Percentiles rank a stretch among this genome's conserved stretches.
Conservation (phyloP, 2,797 vertebrate species). For the Sandelia bainsii region DNA sequence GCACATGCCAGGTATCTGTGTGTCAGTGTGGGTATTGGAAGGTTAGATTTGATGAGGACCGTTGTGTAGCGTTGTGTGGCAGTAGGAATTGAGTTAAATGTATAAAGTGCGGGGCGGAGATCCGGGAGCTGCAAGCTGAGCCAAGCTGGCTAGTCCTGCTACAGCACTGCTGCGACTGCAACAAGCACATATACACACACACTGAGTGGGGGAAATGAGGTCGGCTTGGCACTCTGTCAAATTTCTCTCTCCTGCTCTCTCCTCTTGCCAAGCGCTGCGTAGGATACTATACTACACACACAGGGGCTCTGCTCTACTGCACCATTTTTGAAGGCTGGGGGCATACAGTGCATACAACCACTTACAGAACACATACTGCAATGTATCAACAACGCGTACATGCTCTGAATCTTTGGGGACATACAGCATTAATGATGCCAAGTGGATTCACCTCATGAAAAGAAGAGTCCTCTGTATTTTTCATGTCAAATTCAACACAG, state of each 20-base stretch:
- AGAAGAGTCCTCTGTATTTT: constrained; percentile 35
- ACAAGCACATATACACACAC: constrained; percentile 33
- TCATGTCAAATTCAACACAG: constrained; percentile 8
- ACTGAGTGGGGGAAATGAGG: constrained; percentile 74
- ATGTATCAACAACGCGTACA: constrained; percentile 21
- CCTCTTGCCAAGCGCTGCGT: constrained; percentile 64
- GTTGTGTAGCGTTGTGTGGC: constrained; percentile 35
- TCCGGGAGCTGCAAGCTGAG: constrained; percentile 69
- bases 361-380: constrained; percentile 24
- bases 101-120: constrained; percentile 77
- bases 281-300: constrained; percentile 71
- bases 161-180: constrained; percentile 67
- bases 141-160: constrained; percentile 70
- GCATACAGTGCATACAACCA: constrained; percentile 40
- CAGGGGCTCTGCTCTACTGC: constrained; percentile 71
- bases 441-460: constrained; percentile 40
- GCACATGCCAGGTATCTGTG: not conserved
- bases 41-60: constrained; percentile 33
- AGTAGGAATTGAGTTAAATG: constrained; percentile 76
- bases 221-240: constrained; percentile 77
- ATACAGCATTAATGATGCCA: constrained; percentile 27
- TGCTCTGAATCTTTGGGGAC: constrained; percentile 16
- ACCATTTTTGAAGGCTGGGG: constrained; percentile 69
- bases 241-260: constrained; percentile 63
- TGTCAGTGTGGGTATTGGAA: constrained; percentile 3